Base-by-base conservation (phyloP, 2,888 invertebrate genomes). In the Melanargia galathea region DNA sequence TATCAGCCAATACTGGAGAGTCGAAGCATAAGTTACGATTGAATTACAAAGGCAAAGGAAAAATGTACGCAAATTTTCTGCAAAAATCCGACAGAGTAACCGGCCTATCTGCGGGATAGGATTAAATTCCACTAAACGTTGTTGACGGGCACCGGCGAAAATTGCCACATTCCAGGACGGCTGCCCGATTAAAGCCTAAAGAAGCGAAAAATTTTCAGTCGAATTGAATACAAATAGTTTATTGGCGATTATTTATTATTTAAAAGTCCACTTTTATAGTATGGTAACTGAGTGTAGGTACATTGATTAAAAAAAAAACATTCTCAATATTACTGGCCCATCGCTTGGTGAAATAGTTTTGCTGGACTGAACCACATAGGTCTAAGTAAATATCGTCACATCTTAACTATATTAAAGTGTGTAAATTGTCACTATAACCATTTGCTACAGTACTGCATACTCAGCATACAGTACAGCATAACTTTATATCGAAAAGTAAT, bases 101-200 rank as follows among this genome's bases (percentile, higher is more conserved):
- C 55, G 55, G 60, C 56, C 49, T 60, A 56, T 57, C 45, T 64
- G 52, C 35, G 57, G 55, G 38, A 52, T 26, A 60, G 61, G 64
- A 61, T 51, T 64, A 60, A 60, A 60, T 64, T 64, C 60, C 51
- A 48, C 49, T 49, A 62, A 54, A 62, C 40, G 51, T 62, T 45
- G 51, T 11, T 57, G 62, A 57, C 62, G 35, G 62, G 40, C 38
- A 35, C 35, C 13, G 52, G 59, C 54, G 48, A 38, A 63, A 63
- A 59, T 63, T 63, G 59, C 59, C 26, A 54, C 52, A 59, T 59
- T 63, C 54, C 63, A 48, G 30, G 54, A 63, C 18, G 52, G 38
- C 38, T 43, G 38, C 18, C 46, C 11, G 54, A 54, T 54, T 57
- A 62, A 59, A 49, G 35, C 22, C 22, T 51, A 55, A 55, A 61